phyloP scores from a whole-genome alignment of 2,888 invertebrate species.

The Rhagonycha lutea region DNA sequence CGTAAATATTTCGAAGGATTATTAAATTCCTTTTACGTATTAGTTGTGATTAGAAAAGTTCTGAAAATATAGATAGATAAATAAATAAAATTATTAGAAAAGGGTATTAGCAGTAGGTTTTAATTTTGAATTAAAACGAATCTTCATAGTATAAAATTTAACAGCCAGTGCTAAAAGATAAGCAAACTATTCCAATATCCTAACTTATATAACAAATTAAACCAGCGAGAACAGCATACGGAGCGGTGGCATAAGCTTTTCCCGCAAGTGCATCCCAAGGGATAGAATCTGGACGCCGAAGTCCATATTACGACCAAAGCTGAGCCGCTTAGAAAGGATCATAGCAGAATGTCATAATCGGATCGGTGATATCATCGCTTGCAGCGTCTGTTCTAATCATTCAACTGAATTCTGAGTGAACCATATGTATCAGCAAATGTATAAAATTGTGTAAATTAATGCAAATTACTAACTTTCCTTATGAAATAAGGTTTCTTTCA shows the following conservation, averaged over 20 bases:
- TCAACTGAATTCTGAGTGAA: slow-evolving; percentile 8
- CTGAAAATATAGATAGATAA: too few relatives aligned
- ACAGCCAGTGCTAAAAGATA: neutral
- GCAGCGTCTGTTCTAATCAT: slow-evolving; percentile 25
- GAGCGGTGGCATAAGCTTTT: slow-evolving; percentile 33
- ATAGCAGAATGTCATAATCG: slow-evolving; percentile 39
- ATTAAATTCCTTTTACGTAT: too few relatives aligned
- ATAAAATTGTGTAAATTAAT: slow-evolving; percentile 36
- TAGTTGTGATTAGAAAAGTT: too few relatives aligned
- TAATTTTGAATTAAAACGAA: neutral
- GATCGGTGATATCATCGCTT: slow-evolving; percentile 37
- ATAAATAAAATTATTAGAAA: too few relatives aligned
- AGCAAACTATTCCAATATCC: neutral
- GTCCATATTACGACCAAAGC: slow-evolving; percentile 41
- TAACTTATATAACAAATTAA: neutral
- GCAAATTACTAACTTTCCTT: neutral
- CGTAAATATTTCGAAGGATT: too few relatives aligned
- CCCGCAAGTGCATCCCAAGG: slow-evolving; percentile 35
- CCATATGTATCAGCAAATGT: slow-evolving; percentile 4
- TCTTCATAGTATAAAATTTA: neutral
- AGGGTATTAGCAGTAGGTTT: neutral
- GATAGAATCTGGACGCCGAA: slow-evolving; percentile 34
- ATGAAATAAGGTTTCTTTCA: neutral
- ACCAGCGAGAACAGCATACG: slow-evolving; percentile 32
- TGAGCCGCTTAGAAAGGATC: slow-evolving; percentile 42